phyloP scores from a whole-genome alignment of 2,888 invertebrate genomes.

The Tipula vernalis region DNA sequence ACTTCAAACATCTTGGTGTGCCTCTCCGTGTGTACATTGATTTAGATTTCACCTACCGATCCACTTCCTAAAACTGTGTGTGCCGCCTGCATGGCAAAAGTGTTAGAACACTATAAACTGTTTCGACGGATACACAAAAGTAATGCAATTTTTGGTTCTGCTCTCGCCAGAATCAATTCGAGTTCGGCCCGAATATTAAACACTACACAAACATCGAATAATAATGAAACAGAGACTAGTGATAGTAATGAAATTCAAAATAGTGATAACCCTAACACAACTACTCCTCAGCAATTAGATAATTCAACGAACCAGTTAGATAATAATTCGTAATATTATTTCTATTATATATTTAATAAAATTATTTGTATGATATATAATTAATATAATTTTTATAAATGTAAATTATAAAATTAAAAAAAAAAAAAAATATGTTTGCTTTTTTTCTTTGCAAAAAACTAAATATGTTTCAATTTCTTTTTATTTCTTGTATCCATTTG shows the following conservation, averaged over 20 bases:
- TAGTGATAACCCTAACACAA: neutral
- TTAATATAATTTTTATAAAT: constrained; percentile 4
- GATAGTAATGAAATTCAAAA: neutral
- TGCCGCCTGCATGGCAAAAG: constrained; percentile 35
- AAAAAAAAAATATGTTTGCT: neutral
- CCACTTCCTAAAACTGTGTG: constrained; percentile 60
- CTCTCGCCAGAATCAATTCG: neutral
- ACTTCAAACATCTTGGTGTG: neutral
- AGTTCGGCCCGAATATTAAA: neutral
- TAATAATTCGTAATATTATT: constrained; percentile 1
- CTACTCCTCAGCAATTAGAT: neutral
- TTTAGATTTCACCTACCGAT: constrained; percentile 47
- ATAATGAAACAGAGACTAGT: neutral
- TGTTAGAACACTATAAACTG: constrained; percentile 8
- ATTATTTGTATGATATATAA: constrained; percentile 4
- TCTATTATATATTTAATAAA: neutral
- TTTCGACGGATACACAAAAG: constrained; percentile 5
- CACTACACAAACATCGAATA: neutral
- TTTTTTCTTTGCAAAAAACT: neutral
- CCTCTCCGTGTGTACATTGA: neutral
- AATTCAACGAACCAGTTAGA: neutral
- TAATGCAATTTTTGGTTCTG: neutral
- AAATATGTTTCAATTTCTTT: neutral
- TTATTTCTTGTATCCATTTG: too few species aligned
- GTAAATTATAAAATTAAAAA: neutral